Evolutionary conservation across 2,797 vertebrate genomes (phyloP).

Genomic region (Nothura maculosa): DNA sequence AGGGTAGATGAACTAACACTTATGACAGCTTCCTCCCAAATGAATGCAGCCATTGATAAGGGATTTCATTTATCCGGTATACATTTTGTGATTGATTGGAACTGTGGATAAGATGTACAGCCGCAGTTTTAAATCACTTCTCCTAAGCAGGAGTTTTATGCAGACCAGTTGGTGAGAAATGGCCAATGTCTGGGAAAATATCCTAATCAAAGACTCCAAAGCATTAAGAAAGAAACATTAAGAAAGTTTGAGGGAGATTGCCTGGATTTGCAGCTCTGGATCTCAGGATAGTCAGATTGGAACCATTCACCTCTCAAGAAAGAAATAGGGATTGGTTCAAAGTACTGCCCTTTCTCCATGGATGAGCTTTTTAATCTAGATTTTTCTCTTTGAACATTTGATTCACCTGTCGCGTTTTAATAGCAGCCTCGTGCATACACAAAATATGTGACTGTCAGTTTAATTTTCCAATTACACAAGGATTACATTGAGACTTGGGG

Average conservation of each 20-base stretch:
- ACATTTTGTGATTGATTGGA: fast-evolving
- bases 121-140: background rate
- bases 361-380: background rate
- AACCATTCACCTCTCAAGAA: background rate
- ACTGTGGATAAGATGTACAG: background rate
- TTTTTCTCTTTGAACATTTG: background rate
- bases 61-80: background rate
- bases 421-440: constrained; percentile 1
- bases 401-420: background rate
- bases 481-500: background rate
- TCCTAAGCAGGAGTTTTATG: background rate
- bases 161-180: background rate
- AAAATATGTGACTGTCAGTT: background rate
- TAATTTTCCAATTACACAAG: background rate
- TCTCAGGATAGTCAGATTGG: background rate
- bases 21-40: constrained; percentile 48
- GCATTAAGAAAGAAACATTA: background rate
- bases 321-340: background rate
- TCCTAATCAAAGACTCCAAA: background rate
- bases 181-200: background rate
- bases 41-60: background rate
- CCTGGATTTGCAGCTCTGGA: background rate
- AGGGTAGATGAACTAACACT: constrained; percentile 10
- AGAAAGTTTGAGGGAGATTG: background rate
- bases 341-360: background rate